Base-by-base conservation (phyloP, 2,113 vertebrate species). In the Hippotragus niger region DNA sequence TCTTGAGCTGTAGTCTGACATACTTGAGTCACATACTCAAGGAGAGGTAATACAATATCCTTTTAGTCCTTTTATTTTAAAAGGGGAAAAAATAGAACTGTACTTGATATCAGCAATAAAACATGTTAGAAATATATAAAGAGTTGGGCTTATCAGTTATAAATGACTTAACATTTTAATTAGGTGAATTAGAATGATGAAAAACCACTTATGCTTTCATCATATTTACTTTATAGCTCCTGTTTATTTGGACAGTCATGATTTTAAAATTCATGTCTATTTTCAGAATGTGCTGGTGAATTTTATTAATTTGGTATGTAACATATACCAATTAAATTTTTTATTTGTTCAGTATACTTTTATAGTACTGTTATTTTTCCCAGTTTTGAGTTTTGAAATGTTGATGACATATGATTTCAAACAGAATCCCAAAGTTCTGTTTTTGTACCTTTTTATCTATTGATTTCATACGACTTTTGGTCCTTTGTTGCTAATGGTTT, bases 221-320 rank as follows among this genome's bases (percentile, higher is more conserved):
- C 10, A 80, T 88, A 64, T 5, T 76, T 14, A 91, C 27, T 91
- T 91, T 86, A 29, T 64, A 85, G 14, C 53, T 60, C 36, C 40
- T 3, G n/a, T 36, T n/a, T 93, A 57, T 84, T 84, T 29, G 60
- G 10, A 47, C 12, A 86, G 11, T 80, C 47, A 11, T 94, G 43
- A 89, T 58, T 97, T 95, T 19, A 64, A 92, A 94, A 45, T 64
- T 62, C 25, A 93, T 87, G 92, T 92, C 27, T 50, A 47, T 88
- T 96, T 90, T 93, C 29, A 93, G 23, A 91, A 84, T 89, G 25
- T 86, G 14, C 91, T 92, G 50, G 27, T 90, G 17, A 40, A 58
- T 92, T 47, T 87, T 91, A 36, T 83, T 94, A n/a, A 27, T 60
- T 76, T 91, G 6, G 17, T 45, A 81, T 85, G 7, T 17, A n/a